Evolutionary conservation across 2,113 vertebrate genomes (phyloP).

Genomic region (Sturnus vulgaris): DNA sequence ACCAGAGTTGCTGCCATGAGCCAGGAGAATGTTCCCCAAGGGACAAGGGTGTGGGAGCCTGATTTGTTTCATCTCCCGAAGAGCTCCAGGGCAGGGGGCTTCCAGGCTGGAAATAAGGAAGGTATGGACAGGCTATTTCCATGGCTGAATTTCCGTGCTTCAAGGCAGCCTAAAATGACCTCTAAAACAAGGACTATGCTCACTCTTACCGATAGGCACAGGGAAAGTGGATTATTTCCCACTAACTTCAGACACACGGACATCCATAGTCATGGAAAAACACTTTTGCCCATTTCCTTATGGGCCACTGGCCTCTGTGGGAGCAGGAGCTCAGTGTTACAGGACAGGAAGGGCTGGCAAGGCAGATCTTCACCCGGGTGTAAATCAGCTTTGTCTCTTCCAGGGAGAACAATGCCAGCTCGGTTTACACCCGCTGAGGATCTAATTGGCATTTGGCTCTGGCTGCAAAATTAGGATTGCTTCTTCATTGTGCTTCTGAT

Average conservation of each 20-base stretch:
- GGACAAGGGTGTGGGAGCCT: neutral
- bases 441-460: constrained; percentile 53
- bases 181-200: neutral
- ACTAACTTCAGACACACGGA: neutral
- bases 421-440: constrained; percentile 3
- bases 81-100: neutral
- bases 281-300: neutral
- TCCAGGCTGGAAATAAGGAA: neutral
- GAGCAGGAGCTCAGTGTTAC: neutral
- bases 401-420: constrained; percentile 37
- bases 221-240: neutral
- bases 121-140: neutral
- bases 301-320: neutral
- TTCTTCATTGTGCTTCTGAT: constrained; percentile 47
- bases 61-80: rapidly evolving
- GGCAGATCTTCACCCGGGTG: neutral
- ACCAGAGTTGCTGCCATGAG: neutral
- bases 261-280: neutral
- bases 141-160: neutral
- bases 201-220: neutral
- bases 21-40: neutral
- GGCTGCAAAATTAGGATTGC: constrained; percentile 31
- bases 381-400: constrained; percentile 25
- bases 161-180: neutral
- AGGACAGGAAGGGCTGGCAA: neutral